Base-by-base conservation (phyloP, 2,888 invertebrate genomes). In the Tanytarsus gracilentus region DNA sequence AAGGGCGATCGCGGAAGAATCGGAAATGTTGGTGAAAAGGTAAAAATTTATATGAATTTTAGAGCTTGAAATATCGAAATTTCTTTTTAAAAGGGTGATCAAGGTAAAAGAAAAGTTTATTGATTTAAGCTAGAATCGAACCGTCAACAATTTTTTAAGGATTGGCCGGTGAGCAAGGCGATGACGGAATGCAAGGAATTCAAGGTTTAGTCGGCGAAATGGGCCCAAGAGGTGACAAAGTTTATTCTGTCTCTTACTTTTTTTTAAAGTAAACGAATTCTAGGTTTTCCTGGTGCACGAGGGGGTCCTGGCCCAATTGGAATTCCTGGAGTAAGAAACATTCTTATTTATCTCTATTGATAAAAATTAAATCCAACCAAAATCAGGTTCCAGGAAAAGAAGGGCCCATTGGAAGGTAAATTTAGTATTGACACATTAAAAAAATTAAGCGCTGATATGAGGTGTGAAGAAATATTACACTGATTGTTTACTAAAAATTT, bases 151-250 rank as follows among this genome's bases (percentile, higher is more conserved):
- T n/a, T n/a, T n/a, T n/a, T n/a, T n/a, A n/a, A n/a, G n/a, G n/a
- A n/a, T 69, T 76, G 23, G 75, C 79, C 39, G 92, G 92, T 0
- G 85, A 85, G 68, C 76, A 79, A 49, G 92, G 3, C 7, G 14
- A n/a, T 18, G 3, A 9, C 8, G 4, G 14, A 36, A 18, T 9
- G 2, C 9, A 44, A 2, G 91, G 91, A 14, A 75, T 84, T 16
- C 79, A 83, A 1, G 90, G 87, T 40, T 72, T 84, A 51, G 77
- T 85, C 6, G 92, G 92, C 63, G 91, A 92, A 78, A 76, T 90
- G 88, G 91, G 91, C n/a, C 84, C 87, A 0, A 76, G 90, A 70
- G 92, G 89, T n/a, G n/a, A n/a, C n/a, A n/a, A n/a, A n/a, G n/a
- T n/a, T n/a, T n/a, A n/a, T n/a, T n/a, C n/a, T n/a, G n/a, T n/a